These are phyloP conservation scores for Pseudorhiza aurosa DNA, from an alignment of 30 jellyfish, hydroid and myxozoan genomes.

Conservation along the genomic window DNA sequence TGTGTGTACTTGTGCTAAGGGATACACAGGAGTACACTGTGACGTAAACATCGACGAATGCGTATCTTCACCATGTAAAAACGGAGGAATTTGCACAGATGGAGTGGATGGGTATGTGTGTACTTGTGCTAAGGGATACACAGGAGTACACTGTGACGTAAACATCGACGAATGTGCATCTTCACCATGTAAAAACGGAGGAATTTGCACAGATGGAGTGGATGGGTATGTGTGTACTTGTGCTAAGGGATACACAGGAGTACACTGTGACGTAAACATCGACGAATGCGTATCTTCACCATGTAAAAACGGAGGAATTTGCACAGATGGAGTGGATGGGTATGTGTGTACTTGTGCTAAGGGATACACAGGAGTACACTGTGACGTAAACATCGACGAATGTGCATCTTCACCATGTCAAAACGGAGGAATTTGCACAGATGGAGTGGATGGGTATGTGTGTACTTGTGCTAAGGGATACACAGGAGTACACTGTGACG, in stretches of 20 bases:
- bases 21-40: slow-evolving; percentile 22
- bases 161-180: slow-evolving; percentile 52
- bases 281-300: slow-evolving; percentile 63
- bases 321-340: slow-evolving; percentile 54
- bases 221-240: slow-evolving; percentile 61
- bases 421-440: slow-evolving; percentile 53
- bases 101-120: slow-evolving; percentile 35
- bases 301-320: slow-evolving; percentile 59
- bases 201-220: slow-evolving; percentile 44
- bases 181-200: slow-evolving; percentile 47
- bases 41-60: slow-evolving; percentile 44
- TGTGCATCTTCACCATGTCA: slow-evolving; percentile 59
- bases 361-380: slow-evolving; percentile 55
- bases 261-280: slow-evolving; percentile 42
- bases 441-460: slow-evolving; percentile 56
- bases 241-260: slow-evolving; percentile 50
- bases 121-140: slow-evolving; percentile 34
- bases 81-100: slow-evolving; percentile 62
- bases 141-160: slow-evolving; percentile 26
- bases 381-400: slow-evolving; percentile 52
- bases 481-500: slow-evolving; percentile 42
- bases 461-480: slow-evolving; percentile 54
- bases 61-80: slow-evolving; percentile 49
- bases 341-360: slow-evolving; percentile 55
- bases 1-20: slow-evolving; percentile 4